Evolutionary conservation across 2,113 vertebrate genomes (phyloP).

Genomic region (Cisticola juncidis): DNA sequence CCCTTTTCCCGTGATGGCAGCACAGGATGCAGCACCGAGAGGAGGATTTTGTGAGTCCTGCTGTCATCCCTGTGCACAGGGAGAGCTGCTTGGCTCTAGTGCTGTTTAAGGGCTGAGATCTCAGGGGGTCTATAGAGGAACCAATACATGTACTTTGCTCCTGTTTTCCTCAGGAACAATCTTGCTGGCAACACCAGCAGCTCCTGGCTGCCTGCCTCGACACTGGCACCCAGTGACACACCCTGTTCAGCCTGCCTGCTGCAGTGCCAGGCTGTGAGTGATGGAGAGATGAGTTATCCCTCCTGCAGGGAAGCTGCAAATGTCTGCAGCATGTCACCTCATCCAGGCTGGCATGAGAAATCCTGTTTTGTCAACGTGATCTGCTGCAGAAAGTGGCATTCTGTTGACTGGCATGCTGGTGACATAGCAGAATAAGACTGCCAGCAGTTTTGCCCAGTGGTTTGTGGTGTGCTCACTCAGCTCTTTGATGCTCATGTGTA

Average conservation of each 20-base stretch:
- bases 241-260: neutral
- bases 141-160: neutral
- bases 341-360: neutral
- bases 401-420: neutral
- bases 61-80: neutral
- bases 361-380: neutral
- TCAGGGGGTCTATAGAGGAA: neutral
- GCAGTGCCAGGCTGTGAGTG: neutral
- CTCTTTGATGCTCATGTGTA: neutral
- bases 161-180: neutral
- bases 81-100: neutral
- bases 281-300: neutral
- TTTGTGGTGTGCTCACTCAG: neutral
- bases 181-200: neutral
- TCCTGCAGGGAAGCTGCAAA: neutral
- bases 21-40: neutral
- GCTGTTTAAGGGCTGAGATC: neutral
- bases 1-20: neutral
- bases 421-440: neutral
- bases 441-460: neutral
- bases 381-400: neutral
- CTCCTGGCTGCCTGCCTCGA: accelerated
- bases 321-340: neutral
- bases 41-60: neutral
- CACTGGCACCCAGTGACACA: neutral